These are phyloP conservation scores for Acipenser transmontanus DNA, from an alignment of 2,797 vertebrate species.

Conservation along the genomic window DNA sequence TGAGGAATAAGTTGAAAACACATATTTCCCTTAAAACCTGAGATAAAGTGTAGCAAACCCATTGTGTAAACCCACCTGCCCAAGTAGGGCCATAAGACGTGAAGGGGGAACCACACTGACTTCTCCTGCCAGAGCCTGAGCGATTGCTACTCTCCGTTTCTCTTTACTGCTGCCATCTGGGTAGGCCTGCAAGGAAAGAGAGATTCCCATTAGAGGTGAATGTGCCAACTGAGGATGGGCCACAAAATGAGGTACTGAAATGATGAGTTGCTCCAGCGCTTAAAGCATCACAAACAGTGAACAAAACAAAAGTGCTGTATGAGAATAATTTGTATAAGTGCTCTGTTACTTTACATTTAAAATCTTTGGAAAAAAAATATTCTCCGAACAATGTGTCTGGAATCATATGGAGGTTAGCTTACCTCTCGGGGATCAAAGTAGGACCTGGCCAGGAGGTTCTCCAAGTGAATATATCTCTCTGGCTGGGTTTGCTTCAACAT, in stretches of 20 bases:
- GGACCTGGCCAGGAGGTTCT: slow-evolving; percentile 92
- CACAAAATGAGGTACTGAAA: too few species aligned
- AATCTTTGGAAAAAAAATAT: too few species aligned
- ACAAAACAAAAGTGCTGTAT: neutral
- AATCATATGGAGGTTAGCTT: slow-evolving; percentile 17
- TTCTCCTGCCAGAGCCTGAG: slow-evolving; percentile 91
- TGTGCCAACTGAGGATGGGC: too few species aligned
- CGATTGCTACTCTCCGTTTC: slow-evolving; percentile 90
- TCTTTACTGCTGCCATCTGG: slow-evolving; percentile 98
- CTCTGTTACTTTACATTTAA: too few species aligned
- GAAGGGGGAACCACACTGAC: slow-evolving; percentile 96
- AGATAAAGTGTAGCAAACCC: too few species aligned
- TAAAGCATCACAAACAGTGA: too few species aligned
- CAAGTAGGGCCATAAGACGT: slow-evolving; percentile 92
- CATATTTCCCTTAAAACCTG: too few species aligned
- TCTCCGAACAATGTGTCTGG: too few species aligned
- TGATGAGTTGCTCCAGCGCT: too few species aligned
- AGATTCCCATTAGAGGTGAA: neutral
- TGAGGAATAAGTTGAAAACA: too few species aligned
- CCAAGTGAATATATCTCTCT: slow-evolving; percentile 90
- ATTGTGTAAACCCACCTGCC: slow-evolving; percentile 65
- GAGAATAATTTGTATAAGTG: too few species aligned
- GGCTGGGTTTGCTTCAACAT: slow-evolving; percentile 96
- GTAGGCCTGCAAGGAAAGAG: slow-evolving; percentile 66
- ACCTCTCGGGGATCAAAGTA: slow-evolving; percentile 98